Conservation (phyloP, 2,888 invertebrate genomes). For the Epirrhoe alternata region DNA sequence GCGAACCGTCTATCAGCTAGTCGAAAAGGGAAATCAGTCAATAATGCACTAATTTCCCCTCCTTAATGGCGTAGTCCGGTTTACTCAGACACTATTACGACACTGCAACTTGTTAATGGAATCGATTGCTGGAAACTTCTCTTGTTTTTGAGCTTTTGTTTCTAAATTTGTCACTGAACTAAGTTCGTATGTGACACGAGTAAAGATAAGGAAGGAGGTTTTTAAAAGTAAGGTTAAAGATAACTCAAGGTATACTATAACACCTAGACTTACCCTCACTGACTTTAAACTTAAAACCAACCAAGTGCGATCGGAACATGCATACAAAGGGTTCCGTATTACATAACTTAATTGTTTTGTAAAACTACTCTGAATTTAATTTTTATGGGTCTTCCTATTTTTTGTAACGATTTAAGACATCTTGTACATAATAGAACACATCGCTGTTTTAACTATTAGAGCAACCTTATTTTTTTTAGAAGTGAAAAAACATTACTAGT, state of each 20-base stretch:
- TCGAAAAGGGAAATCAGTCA: constrained; percentile 84
- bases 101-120: constrained; percentile 50
- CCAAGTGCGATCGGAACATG: too few species aligned
- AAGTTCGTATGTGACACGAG: constrained; percentile 1
- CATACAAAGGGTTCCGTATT: too few species aligned
- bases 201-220: background rate
- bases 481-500: background rate
- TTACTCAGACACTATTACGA: constrained; percentile 51
- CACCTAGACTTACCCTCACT: too few species aligned
- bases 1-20: constrained; percentile 70
- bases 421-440: too few species aligned
- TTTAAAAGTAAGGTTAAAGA: background rate
- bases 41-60: constrained; percentile 85
- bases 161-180: background rate
- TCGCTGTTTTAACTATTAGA: too few species aligned
- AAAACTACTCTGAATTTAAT: too few species aligned
- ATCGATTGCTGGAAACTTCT: constrained; percentile 33
- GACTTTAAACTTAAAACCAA: too few species aligned
- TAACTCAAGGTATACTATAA: too few species aligned
- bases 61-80: constrained; percentile 66
- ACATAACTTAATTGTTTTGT: too few species aligned
- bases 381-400: too few species aligned
- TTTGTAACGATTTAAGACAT: too few species aligned
- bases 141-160: constrained; percentile 19
- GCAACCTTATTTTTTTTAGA: too few species aligned